Conservation (phyloP, 2,888 invertebrate genomes). For the Xestia xanthographa region DNA sequence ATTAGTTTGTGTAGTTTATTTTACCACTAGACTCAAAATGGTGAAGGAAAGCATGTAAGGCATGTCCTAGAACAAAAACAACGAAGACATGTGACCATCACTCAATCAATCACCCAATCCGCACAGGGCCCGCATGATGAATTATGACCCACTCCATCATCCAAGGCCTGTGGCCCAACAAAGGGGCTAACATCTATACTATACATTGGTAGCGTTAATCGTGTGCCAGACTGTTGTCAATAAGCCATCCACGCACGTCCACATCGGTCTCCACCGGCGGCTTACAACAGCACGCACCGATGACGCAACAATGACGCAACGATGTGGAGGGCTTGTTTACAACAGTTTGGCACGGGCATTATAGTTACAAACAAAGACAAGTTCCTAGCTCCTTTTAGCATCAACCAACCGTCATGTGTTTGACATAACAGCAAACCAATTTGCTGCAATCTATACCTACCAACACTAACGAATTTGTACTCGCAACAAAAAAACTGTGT, state of each 20-base stretch:
- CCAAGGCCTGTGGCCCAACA: background rate
- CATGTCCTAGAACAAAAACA: too few species aligned
- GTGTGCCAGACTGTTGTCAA: too few species aligned
- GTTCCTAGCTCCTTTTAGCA: background rate
- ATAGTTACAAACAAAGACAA: background rate
- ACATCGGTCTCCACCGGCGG: too few species aligned
- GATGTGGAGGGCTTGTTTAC: too few species aligned
- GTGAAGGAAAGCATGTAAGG: background rate
- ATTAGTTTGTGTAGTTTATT: background rate
- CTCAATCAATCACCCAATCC: background rate
- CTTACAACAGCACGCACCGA: too few species aligned
- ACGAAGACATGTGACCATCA: background rate
- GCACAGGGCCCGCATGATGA: background rate
- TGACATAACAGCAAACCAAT: background rate
- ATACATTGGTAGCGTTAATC: too few species aligned
- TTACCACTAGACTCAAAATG: background rate
- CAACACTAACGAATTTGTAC: background rate
- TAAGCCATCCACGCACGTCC: too few species aligned
- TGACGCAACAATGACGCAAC: too few species aligned
- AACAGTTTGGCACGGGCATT: too few species aligned
- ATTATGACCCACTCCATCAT: background rate
- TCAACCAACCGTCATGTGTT: background rate
- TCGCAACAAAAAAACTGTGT: conserved; percentile 17
- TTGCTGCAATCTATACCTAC: conserved; percentile 13
- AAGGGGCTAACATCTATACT: background rate